Conservation (phyloP, 1,140 invertebrate genomes). For the Caenorhabditis tropicalis region DNA sequence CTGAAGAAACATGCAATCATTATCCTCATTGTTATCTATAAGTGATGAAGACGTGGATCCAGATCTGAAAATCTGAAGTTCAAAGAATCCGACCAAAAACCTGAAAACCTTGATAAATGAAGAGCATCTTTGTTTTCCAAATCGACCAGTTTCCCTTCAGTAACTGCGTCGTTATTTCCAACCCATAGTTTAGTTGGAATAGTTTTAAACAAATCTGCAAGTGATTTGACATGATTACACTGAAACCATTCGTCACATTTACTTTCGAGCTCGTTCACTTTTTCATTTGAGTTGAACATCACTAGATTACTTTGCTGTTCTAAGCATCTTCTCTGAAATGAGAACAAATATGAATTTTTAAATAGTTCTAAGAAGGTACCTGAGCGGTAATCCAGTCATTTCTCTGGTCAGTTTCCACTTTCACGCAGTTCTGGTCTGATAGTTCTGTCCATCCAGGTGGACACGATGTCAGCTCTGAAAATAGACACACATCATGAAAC, state of each 20-base stretch:
- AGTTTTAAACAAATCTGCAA: conserved; percentile 13
- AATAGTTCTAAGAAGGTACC: not conserved
- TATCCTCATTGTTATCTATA: conserved; percentile 37
- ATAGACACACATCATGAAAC: not conserved
- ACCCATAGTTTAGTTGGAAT: not conserved
- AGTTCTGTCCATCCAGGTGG: not conserved
- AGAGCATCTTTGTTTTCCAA: not conserved
- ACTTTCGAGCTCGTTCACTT: not conserved
- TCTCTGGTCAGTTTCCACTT: not conserved
- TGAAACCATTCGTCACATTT: not conserved
- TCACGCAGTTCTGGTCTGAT: not conserved
- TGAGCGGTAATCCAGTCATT: not conserved
- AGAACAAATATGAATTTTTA: not conserved
- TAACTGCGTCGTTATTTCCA: conserved; percentile 35
- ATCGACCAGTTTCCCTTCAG: not conserved
- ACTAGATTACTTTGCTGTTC: conserved; percentile 28
- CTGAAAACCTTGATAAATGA: not conserved
- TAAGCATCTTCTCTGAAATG: conserved; percentile 22
- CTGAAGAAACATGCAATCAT: not conserved
- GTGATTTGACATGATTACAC: not conserved
- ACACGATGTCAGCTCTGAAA: not conserved
- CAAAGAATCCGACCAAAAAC: not conserved
- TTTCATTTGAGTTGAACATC: not conserved
- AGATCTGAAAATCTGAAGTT: not conserved
- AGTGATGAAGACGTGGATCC: not conserved